Conservation (phyloP, 2,797 vertebrate genomes). For the Channa striata region DNA sequence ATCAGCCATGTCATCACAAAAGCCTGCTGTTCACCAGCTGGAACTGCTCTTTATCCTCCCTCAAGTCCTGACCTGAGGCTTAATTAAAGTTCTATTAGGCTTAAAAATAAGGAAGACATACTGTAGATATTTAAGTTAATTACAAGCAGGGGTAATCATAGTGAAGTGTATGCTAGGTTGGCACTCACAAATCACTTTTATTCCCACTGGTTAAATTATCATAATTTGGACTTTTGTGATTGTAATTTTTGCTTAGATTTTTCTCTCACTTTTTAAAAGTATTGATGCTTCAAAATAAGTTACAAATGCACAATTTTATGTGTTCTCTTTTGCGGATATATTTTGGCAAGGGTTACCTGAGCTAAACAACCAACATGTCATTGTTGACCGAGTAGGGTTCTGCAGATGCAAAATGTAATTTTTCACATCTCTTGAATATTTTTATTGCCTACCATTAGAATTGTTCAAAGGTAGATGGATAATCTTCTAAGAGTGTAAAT, state of each 20-base stretch:
- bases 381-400: neutral
- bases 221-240: conserved; percentile 4
- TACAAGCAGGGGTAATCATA: neutral
- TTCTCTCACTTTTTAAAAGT: conserved; percentile 2
- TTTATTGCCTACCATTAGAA: neutral
- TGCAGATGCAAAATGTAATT: neutral
- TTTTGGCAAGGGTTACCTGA: neutral
- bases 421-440: neutral
- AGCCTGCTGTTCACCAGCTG: conserved; percentile 64
- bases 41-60: conserved; percentile 63
- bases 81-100: conserved; percentile 42
- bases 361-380: neutral
- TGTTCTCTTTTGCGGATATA: neutral
- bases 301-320: neutral
- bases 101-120: conserved; percentile 31
- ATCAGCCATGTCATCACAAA: conserved; percentile 63
- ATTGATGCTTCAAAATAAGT: neutral
- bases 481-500: no score
- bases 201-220: neutral
- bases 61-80: conserved; percentile 42
- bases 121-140: conserved; percentile 35
- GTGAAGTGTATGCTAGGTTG: neutral
- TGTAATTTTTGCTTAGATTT: neutral
- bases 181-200: conserved; percentile 5
- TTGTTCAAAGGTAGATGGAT: neutral